A percentile compares a stretch with the other conserved stretches of the same genome.
Evolutionary conservation across 2,113 vertebrate genomes (phyloP).

Genomic region (Lasiurus cinereus): DNA sequence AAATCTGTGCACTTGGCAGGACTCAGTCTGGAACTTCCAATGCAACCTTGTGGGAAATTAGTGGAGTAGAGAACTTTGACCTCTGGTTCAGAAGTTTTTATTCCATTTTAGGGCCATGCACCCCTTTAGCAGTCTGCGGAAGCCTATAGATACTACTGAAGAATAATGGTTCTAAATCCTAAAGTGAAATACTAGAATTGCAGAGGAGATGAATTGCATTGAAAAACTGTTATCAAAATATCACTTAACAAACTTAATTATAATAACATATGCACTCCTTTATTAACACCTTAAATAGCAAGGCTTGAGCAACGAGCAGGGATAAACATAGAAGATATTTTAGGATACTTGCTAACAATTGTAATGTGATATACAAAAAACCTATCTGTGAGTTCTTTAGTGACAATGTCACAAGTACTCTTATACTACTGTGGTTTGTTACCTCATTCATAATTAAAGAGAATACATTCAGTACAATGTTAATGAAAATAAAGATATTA

Average conservation of each 20-base stretch:
- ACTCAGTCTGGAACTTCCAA: not conserved
- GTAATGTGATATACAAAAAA: not conserved
- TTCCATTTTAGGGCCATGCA: not conserved
- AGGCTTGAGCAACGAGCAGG: not conserved
- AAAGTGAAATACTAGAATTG: conserved; percentile 3
- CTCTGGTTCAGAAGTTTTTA: not conserved
- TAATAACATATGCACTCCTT: not conserved
- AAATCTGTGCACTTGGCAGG: not conserved
- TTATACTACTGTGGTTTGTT: not conserved
- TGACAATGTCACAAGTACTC: not conserved
- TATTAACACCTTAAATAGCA: not conserved
- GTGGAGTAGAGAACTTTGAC: not conserved
- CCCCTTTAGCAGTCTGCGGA: not conserved
- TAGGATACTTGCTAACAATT: not conserved
- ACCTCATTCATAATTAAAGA: conserved; percentile 40
- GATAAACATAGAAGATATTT: not conserved
- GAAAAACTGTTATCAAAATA: not conserved
- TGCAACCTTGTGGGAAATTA: not conserved
- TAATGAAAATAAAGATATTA: conserved; percentile 12
- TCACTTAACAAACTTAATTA: not conserved
- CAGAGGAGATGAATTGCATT: not conserved
- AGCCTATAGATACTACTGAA: not conserved
- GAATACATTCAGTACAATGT: not conserved
- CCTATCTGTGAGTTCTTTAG: not conserved
- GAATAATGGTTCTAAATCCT: not conserved